Evolutionary conservation across 2,888 invertebrate species (phyloP).

Genomic region (Archips crataeganus): DNA sequence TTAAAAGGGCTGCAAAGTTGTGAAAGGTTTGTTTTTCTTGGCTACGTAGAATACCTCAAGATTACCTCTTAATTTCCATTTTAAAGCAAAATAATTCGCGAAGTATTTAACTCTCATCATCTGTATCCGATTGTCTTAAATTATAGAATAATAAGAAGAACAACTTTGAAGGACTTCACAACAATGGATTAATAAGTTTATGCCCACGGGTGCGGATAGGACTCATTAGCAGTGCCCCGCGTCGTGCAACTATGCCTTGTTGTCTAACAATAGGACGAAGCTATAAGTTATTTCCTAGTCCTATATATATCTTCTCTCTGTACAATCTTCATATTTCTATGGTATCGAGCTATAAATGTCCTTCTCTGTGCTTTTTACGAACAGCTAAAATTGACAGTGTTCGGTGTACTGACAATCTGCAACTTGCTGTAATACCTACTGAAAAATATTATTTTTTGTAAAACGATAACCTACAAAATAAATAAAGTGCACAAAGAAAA

Average conservation of each 20-base stretch:
- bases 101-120: conserved; percentile 11
- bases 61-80: conserved; percentile 3
- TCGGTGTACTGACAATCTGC: neutral
- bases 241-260: conserved; percentile 28
- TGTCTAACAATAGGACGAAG: conserved; percentile 24
- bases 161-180: conserved; percentile 30
- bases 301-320: conserved; percentile 1
- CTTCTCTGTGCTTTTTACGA: neutral
- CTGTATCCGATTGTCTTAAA: conserved; percentile 18
- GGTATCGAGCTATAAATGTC: neutral
- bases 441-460: no score
- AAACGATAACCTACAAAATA: no score
- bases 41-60: conserved; percentile 3
- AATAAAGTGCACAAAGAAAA: no score
- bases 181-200: conserved; percentile 42
- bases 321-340: neutral
- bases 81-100: conserved; percentile 4
- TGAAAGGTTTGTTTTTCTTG: neutral
- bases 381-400: neutral
- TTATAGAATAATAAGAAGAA: conserved; percentile 24
- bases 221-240: conserved; percentile 25
- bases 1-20: neutral
- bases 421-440: no score
- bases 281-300: conserved; percentile 11
- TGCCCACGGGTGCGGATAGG: conserved; percentile 38